These are phyloP conservation scores for Phyllostomus discolor DNA, from an alignment of 2,113 vertebrate genomes.

Conservation along the genomic window DNA sequence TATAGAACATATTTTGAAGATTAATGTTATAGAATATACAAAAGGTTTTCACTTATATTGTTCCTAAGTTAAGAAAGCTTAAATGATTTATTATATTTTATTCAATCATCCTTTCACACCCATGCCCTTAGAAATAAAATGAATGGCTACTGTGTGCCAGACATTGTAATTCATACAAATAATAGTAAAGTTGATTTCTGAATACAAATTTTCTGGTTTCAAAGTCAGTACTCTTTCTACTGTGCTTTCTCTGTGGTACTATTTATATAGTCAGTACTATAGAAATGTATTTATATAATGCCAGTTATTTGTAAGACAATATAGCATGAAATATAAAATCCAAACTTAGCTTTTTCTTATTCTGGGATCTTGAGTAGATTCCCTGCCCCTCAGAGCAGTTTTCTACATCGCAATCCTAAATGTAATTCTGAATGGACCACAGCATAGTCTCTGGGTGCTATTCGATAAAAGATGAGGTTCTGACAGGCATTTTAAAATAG, in stretches of 20 bases:
- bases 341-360: not conserved
- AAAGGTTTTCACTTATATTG: not conserved
- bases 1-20: not conserved
- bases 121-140: not conserved
- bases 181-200: not conserved
- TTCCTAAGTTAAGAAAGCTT: not conserved
- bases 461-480: not conserved
- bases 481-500: not conserved
- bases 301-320: not conserved
- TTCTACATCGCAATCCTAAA: not conserved
- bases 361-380: not conserved
- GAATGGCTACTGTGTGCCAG: not conserved
- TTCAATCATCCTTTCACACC: not conserved
- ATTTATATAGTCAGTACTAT: not conserved
- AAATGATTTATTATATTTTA: not conserved
- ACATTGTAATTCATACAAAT: not conserved
- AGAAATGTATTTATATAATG: not conserved
- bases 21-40: not conserved
- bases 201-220: not conserved
- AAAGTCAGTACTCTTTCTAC: not conserved
- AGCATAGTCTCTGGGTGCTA: not conserved
- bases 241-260: not conserved
- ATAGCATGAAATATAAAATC: not conserved
- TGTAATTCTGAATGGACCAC: not conserved
- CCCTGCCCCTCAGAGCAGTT: not conserved